These are phyloP conservation scores for Sus cebifrons DNA, from an alignment of 2,797 vertebrate genomes.

Conservation along the genomic window DNA sequence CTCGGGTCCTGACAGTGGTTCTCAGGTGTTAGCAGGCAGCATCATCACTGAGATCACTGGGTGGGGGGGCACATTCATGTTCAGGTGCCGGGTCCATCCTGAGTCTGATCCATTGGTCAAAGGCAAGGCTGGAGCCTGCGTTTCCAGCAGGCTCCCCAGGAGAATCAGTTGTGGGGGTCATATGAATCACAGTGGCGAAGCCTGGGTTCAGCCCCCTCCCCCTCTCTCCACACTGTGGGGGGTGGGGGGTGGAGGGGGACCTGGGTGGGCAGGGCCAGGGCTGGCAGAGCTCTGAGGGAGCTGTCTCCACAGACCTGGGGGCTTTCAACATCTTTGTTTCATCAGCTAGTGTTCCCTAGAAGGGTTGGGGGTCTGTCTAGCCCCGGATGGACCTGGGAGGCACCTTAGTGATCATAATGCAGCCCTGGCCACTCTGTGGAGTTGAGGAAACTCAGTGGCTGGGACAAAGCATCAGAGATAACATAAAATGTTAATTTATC, in stretches of 20 bases:
- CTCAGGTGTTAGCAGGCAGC: background rate
- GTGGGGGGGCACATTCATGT: background rate
- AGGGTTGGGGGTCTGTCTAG: background rate
- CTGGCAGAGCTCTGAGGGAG: background rate
- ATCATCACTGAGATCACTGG: background rate
- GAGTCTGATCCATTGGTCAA: background rate
- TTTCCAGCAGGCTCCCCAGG: background rate
- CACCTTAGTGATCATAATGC: background rate
- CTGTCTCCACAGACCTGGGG: background rate
- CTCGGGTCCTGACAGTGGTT: background rate
- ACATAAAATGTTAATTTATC: no score
- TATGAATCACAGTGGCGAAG: no score
- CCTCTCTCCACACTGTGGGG: background rate
- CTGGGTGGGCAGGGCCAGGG: background rate
- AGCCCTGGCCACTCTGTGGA: background rate
- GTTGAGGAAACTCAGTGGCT: background rate
- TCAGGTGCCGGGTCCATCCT: no score
- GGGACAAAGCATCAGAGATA: background rate
- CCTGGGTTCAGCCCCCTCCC: background rate
- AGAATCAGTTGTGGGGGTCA: background rate
- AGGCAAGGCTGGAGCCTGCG: background rate
- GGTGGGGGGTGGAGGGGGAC: background rate
- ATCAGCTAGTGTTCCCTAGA: background rate
- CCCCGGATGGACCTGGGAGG: background rate
- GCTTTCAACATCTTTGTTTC: background rate